Percentiles rank a stretch among this genome's conserved stretches.
These are phyloP conservation scores for Epizoanthus illoricatus DNA, from an alignment of 92 coral and sea anemone species.

Conservation along the genomic window DNA sequence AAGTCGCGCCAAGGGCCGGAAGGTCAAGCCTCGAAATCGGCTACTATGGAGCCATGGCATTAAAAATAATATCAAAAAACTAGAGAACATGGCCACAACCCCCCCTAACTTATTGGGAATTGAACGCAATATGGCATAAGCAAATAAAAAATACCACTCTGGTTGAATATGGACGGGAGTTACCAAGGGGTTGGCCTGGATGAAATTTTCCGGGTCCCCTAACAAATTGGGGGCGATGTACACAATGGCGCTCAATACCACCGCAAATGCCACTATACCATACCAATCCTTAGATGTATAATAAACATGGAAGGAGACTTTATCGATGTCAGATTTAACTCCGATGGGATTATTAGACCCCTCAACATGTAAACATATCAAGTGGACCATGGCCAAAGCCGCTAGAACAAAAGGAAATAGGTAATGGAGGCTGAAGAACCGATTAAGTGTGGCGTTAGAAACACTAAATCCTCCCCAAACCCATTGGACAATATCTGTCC, in stretches of 20 bases:
- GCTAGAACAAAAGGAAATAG: conserved; percentile 75
- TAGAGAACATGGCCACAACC: conserved; percentile 65
- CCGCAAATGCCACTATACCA: conserved; percentile 53
- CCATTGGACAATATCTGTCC: conserved; percentile 79
- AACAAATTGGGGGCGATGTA: conserved; percentile 68
- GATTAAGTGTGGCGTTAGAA: conserved; percentile 70
- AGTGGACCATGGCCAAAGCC: conserved; percentile 55
- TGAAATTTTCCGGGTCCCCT: conserved; percentile 81
- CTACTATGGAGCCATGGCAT: conserved; percentile 63
- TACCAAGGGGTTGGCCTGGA: conserved; percentile 76
- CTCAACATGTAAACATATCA: conserved; percentile 63
- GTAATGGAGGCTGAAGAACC: conserved; percentile 74
- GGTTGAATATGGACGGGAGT: conserved; percentile 88
- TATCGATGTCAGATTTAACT: conserved; percentile 48
- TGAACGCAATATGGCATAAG: conserved; percentile 77
- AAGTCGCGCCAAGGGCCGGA: conserved; percentile 76
- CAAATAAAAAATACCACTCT: conserved; percentile 85
- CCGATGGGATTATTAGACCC: conserved; percentile 81
- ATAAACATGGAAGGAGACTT: conserved; percentile 70
- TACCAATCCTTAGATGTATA: conserved; percentile 73
- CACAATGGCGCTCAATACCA: conserved; percentile 49
- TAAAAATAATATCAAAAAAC: conserved; percentile 68
- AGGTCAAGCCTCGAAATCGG: conserved; percentile 76
- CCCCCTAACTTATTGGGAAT: conserved; percentile 89
- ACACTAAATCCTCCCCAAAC: conserved; percentile 86